These are phyloP conservation scores for Diadumene lineata DNA, from an alignment of 92 coral and sea anemone species.

Conservation along the genomic window DNA sequence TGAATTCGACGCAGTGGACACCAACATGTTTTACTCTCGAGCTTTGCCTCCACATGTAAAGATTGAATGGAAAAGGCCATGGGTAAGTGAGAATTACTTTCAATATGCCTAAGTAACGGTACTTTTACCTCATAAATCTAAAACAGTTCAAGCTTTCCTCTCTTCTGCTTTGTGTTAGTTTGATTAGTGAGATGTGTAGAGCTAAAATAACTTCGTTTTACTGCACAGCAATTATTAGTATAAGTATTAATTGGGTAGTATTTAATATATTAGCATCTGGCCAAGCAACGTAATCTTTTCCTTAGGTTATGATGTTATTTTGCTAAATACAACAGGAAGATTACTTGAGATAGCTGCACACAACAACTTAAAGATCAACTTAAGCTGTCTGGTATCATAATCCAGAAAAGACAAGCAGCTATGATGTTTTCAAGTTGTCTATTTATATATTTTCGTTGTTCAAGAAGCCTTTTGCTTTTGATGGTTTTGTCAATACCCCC, in stretches of 20 bases:
- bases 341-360: background rate
- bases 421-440: no score
- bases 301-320: no score
- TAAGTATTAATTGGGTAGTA: no score
- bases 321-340: background rate
- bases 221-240: background rate
- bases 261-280: no score
- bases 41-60: constrained; percentile 66
- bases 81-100: constrained; percentile 50
- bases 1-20: constrained; percentile 78
- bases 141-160: background rate
- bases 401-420: background rate
- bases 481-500: background rate
- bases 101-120: background rate
- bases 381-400: background rate
- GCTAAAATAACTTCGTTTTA: background rate
- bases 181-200: background rate
- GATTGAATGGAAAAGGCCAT: constrained; percentile 87
- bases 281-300: no score
- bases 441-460: no score
- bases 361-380: background rate
- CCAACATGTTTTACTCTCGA: constrained; percentile 74
- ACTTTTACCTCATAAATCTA: background rate
- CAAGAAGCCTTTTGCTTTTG: background rate
- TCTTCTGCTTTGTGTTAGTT: background rate